Evolutionary conservation across 2,888 invertebrate species (phyloP), one percentile per base, ranked within the genome.

Genomic region (Glaucopsyche alexis): DNA sequence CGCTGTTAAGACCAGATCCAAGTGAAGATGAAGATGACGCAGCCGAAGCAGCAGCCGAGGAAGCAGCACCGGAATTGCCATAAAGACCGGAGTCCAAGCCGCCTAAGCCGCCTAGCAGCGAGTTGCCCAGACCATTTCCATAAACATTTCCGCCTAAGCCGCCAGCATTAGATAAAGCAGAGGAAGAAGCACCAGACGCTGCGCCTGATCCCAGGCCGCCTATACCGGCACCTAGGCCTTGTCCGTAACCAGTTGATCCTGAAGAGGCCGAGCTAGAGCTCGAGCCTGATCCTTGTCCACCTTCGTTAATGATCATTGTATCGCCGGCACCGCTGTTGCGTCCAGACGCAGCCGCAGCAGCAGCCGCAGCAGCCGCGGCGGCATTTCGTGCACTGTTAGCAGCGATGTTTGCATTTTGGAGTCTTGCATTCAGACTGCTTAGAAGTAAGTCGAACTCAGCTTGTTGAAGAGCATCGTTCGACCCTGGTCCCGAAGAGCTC

Each of bases 351-450:
- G 72, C 66, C 11, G 64, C 42, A n/a, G 70, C 29, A 47, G 55
- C 42, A 19, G 47, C n/a, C n/a, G n/a, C 49, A 45, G 73, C 47
- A 40, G 69, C 64, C 4, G 70, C 19, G 7, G 73, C 69, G n/a
- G 70, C 60, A 47, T 55, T 71, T 14, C 74, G 76, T 7, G 71
- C 75, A n/a, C 60, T 9, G 70, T 65, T 64, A 5, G 60, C 64
- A 42, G 65, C 60, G 7, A n/a, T 50, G n/a, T 50, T 50, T 7
- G n/a, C 50, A 7, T 29, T 29, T 29, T 29, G 29, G 29, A 29
- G 29, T 29, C 29, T 3, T 29, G 50, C 14, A n/a, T 50, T 50
- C 14, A 50, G 50, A 7, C n/a, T n/a, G n/a, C 1, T 50, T 2
- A n/a, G 6, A 50, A 50, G 50, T 50, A n/a, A 14, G 14, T n/a